Evolutionary conservation across 2,113 vertebrate genomes (phyloP).

Genomic region (Phoxinus phoxinus): DNA sequence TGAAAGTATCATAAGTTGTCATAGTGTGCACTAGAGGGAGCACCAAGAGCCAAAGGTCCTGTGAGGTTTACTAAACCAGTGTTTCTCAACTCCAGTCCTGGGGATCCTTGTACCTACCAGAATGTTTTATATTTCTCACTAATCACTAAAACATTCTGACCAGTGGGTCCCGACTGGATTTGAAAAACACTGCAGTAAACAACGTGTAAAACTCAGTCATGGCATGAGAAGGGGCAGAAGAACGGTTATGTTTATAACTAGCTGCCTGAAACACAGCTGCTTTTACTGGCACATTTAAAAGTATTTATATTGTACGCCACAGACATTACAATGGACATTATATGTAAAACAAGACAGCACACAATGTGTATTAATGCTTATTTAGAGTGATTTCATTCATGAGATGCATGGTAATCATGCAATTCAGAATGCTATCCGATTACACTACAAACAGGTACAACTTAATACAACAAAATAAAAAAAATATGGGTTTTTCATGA

Average conservation of each 20-base stretch:
- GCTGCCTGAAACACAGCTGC: background rate
- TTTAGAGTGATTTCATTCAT: too few relatives aligned
- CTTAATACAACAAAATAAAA: background rate
- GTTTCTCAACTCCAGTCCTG: too few relatives aligned
- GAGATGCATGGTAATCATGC: too few relatives aligned
- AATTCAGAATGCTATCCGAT: too few relatives aligned
- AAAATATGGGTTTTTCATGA: background rate
- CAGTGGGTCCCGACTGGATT: too few relatives aligned
- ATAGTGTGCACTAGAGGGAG: constrained; percentile 24
- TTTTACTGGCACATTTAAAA: background rate
- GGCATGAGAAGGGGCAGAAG: background rate
- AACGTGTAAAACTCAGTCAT: background rate
- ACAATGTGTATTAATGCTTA: too few relatives aligned
- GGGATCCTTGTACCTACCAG: too few relatives aligned
- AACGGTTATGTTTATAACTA: background rate
- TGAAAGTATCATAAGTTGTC: background rate
- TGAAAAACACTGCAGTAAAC: background rate
- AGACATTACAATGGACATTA: too few relatives aligned
- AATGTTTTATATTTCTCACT: too few relatives aligned
- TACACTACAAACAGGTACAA: background rate
- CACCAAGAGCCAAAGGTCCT: background rate
- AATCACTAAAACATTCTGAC: too few relatives aligned
- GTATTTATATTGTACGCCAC: too few relatives aligned
- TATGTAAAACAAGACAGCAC: too few relatives aligned
- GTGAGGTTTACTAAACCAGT: background rate